Base-by-base conservation (phyloP, 92 coral and sea anemone species). In the Porites evermanni region DNA sequence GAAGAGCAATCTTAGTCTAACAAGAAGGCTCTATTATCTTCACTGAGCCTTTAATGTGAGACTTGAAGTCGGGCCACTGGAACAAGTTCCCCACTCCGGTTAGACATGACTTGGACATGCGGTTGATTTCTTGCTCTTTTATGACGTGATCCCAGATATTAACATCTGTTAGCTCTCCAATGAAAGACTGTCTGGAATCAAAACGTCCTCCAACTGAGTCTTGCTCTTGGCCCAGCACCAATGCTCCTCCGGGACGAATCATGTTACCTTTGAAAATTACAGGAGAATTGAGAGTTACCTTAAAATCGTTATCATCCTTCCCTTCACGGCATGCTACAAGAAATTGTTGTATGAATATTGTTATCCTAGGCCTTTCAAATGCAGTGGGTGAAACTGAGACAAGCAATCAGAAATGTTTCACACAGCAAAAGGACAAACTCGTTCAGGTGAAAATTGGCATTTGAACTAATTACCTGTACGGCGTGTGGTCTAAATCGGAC, bases 191-290 rank as follows among this genome's bases (percentile, higher is more conserved):
- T 1, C 44, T 14, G 23, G 51, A 67, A 5, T 53, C 23, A 66
- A 84, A 84, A 13, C 20, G 8, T 52, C 75, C 88, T 75, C 69
- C 82, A 13, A 54, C 51, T 1, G 66, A 21, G 56, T 75, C 88
- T 84, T 84, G 88, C 16, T 84, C 81, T 14, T 84, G 88, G 8
- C 88, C 88, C 9, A 84, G 75, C 0, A 76, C 82, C 58, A 84
- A 19, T 52, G 13, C 32, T 6, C 88, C 88, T 7, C 75, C 88
- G 3, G 65, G 67, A 23, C 75, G 74, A 9, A 84, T 75, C 52
- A 65, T 56, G 32, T 66, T 23, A 24, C 85, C 85, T 80, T 9
- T 9, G 16, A 56, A 11, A 56, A 56, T 56, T 11, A 11, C 14
- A 20, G 47, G 6, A 38, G 47, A 38, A 38, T 38, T 38, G 47